Evolutionary conservation across 2,797 vertebrate species (phyloP), one percentile per base, ranked within the genome.

Genomic region (Smutsia temminckii): DNA sequence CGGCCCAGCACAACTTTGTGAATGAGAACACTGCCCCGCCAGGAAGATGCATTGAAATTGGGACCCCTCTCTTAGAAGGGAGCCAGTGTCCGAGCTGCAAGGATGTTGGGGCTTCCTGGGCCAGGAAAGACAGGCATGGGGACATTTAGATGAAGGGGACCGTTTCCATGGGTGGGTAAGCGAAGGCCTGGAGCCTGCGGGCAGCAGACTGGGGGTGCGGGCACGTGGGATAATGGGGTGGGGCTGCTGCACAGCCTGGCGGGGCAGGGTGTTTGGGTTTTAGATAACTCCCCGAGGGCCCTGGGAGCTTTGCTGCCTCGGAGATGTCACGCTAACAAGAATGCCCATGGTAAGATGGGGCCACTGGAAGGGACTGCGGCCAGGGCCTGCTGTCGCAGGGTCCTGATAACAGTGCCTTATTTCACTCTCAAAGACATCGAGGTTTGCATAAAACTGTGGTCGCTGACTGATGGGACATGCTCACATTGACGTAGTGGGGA

Each of bases 401-500:
- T 4, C 18, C 32, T 63, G 42, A 2, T 0, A 3, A 5, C 0
- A 4, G 27, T 0, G 2, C 34, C 42, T 12, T 2, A 10, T 29
- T 18, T 37, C 66, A 0, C 16, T 13, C 84, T 32, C 77, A 29
- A 8, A 46, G 81, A 5, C 32, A 14, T 3, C 5, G 0, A 0
- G 1, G 27, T 34, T 63, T 64, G 40, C 5, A 0, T 10, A 2
- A 14, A 49, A 27, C 69, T 0, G 2, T 0, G 18, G 59, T 16
- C 29, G 29, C 40, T 29, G 2, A 1, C 0, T 1, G 12, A 5
- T 2, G 59, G 37, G 51, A 51, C 20, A 2, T 0, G 37, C 66
- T 32, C 68, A 61, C 0, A 0, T 37, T 0, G 3, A 8, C 0
- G 27, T 4, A 23, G n/a, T 23, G 0, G 37, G 68, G 10, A 11